A percentile compares a stretch with the other conserved stretches of the same genome.
Evolutionary conservation across 2,797 vertebrate species (phyloP).

Genomic region (Sebastes oblongus): DNA sequence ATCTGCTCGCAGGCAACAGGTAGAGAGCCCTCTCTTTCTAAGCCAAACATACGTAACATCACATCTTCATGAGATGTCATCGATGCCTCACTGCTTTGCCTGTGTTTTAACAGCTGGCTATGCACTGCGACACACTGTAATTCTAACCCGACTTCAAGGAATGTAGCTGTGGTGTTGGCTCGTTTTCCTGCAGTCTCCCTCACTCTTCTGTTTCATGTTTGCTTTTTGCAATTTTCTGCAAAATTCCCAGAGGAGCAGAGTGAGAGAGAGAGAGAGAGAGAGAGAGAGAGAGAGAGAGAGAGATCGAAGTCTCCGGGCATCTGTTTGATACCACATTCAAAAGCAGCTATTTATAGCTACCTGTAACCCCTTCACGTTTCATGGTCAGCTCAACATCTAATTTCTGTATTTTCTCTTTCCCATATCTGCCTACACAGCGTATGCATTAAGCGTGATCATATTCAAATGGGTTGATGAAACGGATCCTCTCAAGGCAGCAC

Average conservation of each 20-base stretch:
- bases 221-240: conserved; percentile 42
- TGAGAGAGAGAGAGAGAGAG: conserved; percentile 17
- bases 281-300: conserved; percentile 19
- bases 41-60: conserved; percentile 33
- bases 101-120: conserved; percentile 48
- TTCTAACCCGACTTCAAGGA: conserved; percentile 45
- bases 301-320: conserved; percentile 48
- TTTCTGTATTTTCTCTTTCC: neutral
- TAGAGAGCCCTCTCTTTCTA: conserved; percentile 61
- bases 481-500: conserved; percentile 2
- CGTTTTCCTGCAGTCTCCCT: conserved; percentile 37
- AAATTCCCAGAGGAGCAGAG: conserved; percentile 37
- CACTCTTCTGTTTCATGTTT: conserved; percentile 30
- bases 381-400: conserved; percentile 35
- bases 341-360: conserved; percentile 61
- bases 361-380: conserved; percentile 25
- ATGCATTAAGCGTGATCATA: conserved; percentile 18
- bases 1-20: conserved; percentile 81
- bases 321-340: conserved; percentile 50
- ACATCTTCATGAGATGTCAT: conserved; percentile 22
- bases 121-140: conserved; percentile 61
- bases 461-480: conserved; percentile 27
- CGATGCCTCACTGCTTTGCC: conserved; percentile 26
- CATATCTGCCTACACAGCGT: neutral
- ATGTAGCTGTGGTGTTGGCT: conserved; percentile 33